These are phyloP conservation scores for Athalia circularis DNA, from an alignment of 2,888 invertebrate genomes.

Conservation along the genomic window DNA sequence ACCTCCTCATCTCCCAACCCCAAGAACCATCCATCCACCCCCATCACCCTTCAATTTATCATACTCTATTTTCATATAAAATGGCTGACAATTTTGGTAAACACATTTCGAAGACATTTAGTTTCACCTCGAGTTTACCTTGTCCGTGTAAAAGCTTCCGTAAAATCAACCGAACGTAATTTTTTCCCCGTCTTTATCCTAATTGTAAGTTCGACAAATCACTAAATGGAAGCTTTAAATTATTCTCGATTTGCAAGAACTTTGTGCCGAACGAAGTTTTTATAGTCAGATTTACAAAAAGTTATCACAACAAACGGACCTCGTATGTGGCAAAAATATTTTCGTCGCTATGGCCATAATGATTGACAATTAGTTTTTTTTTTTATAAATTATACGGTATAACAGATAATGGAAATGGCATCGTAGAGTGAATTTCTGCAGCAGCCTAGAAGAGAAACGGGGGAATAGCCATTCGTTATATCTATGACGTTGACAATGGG, in stretches of 20 bases:
- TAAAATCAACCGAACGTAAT: background rate
- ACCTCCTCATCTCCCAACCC: background rate
- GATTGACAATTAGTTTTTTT: too few species aligned
- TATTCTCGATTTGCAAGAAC: too few species aligned
- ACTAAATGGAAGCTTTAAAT: too few species aligned
- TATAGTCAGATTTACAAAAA: too few species aligned
- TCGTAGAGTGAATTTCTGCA: too few species aligned
- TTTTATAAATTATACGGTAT: too few species aligned
- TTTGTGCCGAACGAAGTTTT: too few species aligned
- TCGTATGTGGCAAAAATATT: too few species aligned
- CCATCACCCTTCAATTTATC: conserved; percentile 28
- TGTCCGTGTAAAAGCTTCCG: background rate
- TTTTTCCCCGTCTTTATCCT: background rate
- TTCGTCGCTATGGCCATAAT: too few species aligned
- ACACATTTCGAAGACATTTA: conserved; percentile 27
- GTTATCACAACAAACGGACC: too few species aligned
- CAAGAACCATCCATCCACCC: background rate
- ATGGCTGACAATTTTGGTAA: conserved; percentile 41
- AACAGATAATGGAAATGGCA: too few species aligned
- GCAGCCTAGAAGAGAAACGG: conserved; percentile 46
- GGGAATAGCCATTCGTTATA: conserved; percentile 65
- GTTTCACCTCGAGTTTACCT: background rate
- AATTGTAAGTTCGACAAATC: too few species aligned
- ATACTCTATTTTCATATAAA: conserved; percentile 40
- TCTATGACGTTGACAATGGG: conserved; percentile 58